Conservation (phyloP, 2,797 vertebrate genomes). For the Macrochelys suwanniensis region DNA sequence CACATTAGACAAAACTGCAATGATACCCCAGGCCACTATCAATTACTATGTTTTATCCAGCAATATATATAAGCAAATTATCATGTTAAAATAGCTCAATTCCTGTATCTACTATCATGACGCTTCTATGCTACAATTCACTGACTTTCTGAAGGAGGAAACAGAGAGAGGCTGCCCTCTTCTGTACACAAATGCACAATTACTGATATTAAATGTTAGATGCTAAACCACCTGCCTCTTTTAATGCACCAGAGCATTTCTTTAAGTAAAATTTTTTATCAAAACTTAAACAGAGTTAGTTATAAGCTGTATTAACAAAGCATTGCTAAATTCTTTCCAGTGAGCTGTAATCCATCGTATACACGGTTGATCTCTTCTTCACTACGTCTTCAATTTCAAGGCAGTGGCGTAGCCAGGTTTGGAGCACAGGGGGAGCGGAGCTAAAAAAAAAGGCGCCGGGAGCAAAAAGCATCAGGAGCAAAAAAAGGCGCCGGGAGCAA, state of each 20-base stretch:
- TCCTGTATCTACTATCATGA: background rate
- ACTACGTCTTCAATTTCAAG: background rate
- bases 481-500: too few relatives aligned
- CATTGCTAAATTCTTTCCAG: background rate
- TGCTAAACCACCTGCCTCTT: background rate
- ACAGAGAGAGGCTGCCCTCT: conserved; percentile 63
- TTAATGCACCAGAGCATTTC: background rate
- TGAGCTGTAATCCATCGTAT: conserved; percentile 2
- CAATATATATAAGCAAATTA: conserved; percentile 50
- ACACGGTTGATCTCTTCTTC: background rate
- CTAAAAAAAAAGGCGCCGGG: too few relatives aligned
- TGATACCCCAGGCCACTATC: background rate
- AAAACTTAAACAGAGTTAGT: background rate
- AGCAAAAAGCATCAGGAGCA: too few relatives aligned
- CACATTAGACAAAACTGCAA: background rate
- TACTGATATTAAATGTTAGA: background rate
- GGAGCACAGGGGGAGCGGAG: too few relatives aligned
- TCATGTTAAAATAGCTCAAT: background rate
- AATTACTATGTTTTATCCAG: background rate
- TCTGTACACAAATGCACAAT: conserved; percentile 17
- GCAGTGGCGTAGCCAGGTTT: too few relatives aligned
- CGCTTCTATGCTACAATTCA: background rate
- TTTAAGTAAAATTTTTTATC: background rate
- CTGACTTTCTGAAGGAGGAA: background rate
- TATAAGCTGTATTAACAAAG: background rate